phyloP scores from a whole-genome alignment of 2,113 vertebrate species.

The Miniopterus natalensis region DNA sequence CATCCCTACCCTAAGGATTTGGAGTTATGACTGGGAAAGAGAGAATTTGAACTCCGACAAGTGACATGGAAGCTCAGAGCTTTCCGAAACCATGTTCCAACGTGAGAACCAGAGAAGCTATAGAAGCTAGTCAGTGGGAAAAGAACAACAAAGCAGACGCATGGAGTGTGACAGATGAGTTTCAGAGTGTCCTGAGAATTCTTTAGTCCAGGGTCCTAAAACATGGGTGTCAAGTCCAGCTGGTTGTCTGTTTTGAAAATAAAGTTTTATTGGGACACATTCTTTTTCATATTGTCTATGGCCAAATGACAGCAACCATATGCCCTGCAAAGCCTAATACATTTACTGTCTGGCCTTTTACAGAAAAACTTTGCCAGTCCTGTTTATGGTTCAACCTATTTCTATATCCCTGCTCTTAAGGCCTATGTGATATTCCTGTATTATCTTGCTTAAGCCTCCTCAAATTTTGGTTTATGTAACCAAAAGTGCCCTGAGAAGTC shows the following conservation, averaged over 20 bases:
- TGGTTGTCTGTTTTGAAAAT: not conserved
- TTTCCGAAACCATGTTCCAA: not conserved
- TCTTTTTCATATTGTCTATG: not conserved
- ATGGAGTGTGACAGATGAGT: not conserved
- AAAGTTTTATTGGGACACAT: constrained; percentile 32
- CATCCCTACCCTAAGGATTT: not conserved
- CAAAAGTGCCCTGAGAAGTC: not conserved
- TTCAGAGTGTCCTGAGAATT: not conserved
- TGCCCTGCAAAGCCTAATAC: not conserved
- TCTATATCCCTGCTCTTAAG: not conserved
- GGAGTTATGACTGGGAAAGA: not conserved
- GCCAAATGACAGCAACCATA: not conserved
- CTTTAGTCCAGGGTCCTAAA: not conserved
- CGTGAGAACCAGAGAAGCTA: not conserved
- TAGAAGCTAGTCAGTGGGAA: not conserved
- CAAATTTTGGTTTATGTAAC: not conserved
- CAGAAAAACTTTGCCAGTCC: not conserved
- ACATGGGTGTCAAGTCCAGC: not conserved
- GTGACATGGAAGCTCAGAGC: not conserved
- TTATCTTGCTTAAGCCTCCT: not conserved
- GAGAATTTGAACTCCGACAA: constrained; percentile 19
- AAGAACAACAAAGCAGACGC: not conserved
- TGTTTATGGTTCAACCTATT: constrained; percentile 10
- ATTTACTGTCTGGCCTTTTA: not conserved
- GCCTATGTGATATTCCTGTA: not conserved